Evolutionary conservation across 2,888 invertebrate genomes (phyloP), one percentile per base, ranked within the genome.

Genomic region (Chalcosyrphus nemorum): DNA sequence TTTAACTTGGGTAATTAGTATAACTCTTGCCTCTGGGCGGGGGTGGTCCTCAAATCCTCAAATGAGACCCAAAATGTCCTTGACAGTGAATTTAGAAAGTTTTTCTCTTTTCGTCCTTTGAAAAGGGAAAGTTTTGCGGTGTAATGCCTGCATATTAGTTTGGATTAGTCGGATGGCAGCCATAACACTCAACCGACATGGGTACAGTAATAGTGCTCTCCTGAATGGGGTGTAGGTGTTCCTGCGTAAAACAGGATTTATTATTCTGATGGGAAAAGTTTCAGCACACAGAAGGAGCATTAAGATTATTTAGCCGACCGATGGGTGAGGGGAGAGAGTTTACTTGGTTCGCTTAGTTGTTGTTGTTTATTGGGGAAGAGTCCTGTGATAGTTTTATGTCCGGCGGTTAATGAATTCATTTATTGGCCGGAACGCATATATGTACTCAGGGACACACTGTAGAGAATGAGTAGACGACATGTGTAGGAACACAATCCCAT

Each of bases 241-340:
- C 38, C 43, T 15, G 38, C 27, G 29, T 61, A 72, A 72, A 32
- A 32, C 41, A 50, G 72, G 43, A 72, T 29, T 61, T 72, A 72
- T 72, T 52, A 61, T 61, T 54, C 52, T 41, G 21, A 43, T 63
- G 52, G 72, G 43, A 54, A 61, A 72, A 72, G 61, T 63, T 72
- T 54, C n/a, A 54, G 29, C 29, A 54, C 43, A 38, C n/a, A 52
- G 17, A 27, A 11, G 4, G 11, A 2, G 24, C 15, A 52, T 27
- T 65, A 47, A 47, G 21, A 15, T n/a, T n/a, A n/a, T 11, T 24
- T 35, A 13, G 35, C 3, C 35, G 4, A 21, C 13, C 13, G 5
- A 4, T n/a, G n/a, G n/a, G 4, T 45, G 9, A 27, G 27, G 27
- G 19, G 11, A 9, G 3, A 6, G 32, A 2, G 17, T 17, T 13